Base-by-base conservation (phyloP, 2,797 vertebrate genomes). In the Bryconaethiops microstoma region DNA sequence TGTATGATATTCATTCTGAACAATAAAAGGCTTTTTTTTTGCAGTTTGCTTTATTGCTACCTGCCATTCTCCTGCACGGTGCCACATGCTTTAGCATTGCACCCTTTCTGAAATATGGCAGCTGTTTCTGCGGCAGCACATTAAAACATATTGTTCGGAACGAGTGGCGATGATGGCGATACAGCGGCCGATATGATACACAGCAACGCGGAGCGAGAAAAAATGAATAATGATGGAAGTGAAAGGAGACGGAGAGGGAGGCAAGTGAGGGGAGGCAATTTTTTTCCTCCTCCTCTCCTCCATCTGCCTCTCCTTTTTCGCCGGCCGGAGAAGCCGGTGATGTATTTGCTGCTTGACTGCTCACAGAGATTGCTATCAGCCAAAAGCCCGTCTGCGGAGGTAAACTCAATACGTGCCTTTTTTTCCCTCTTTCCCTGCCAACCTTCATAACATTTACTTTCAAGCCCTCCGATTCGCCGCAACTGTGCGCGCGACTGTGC, bases 271-370 rank as follows among this genome's bases (percentile, higher is more conserved):
- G 60, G 77, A 48, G 75, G 19, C 40, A 8, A 0, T 57, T 69
- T 65, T 67, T 81, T 92, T 92, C 92, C 88, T 89, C 85, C 76
- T 87, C 77, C 80, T 78, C 84, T 73, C 87, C 69, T 82, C 74
- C 84, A 79, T 83, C 85, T 86, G 79, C 86, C 68, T 79, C 75
- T 88, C 76, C 76, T 79, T 86, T 45, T 83, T 82, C 89, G 86
- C 80, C 90, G 88, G 86, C 90, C 92, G 91, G 91, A 92, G 93
- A 89, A 85, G 86, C 82, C 89, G 90, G 89, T 93, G 93, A 94
- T 94, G 93, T 94, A 93, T 92, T 92, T 93, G 89, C 90, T 93
- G 92, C 92, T 91, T 92, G 91, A 93, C 91, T 91, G 93, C 91
- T 92, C 88, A 93, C 90, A 93, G 91, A 93, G 89, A 94, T 90